Percentiles rank a stretch among this genome's conserved stretches.
Conservation (phyloP, 2,113 vertebrate genomes). For the Castor canadensis region DNA sequence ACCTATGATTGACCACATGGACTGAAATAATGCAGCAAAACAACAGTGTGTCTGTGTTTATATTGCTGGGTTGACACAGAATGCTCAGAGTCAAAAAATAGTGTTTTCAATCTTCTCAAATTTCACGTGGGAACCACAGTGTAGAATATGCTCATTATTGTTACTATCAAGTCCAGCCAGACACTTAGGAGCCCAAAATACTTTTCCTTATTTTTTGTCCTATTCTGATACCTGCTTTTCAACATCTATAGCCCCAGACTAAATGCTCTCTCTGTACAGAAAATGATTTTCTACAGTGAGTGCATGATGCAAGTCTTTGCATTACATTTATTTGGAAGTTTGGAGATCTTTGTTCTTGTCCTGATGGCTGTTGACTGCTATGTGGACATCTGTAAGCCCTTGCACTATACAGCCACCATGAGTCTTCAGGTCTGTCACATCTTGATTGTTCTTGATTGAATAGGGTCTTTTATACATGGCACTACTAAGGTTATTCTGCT, state of each 20-base stretch:
- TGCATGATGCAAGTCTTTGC: not conserved
- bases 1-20: not conserved
- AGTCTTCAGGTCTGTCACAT: not conserved
- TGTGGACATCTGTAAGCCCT: constrained; percentile 9
- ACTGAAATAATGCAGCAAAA: no score
- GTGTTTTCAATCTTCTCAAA: not conserved
- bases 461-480: constrained; percentile 11
- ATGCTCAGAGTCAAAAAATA: not conserved
- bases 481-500: not conserved
- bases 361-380: not conserved
- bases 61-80: not conserved
- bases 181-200: not conserved
- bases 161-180: not conserved
- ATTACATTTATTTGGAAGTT: not conserved
- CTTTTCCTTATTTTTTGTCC: not conserved
- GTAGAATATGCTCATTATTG: not conserved
- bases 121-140: not conserved
- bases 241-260: not conserved
- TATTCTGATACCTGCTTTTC: not conserved
- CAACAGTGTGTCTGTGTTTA: not conserved
- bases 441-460: not conserved
- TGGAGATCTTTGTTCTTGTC: not conserved
- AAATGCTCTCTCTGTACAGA: not conserved
- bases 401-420: not conserved
- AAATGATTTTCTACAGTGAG: not conserved